A percentile compares a stretch with the other conserved stretches of the same genome.
Conservation (phyloP, 2,113 vertebrate genomes). For the Rissa tridactyla region DNA sequence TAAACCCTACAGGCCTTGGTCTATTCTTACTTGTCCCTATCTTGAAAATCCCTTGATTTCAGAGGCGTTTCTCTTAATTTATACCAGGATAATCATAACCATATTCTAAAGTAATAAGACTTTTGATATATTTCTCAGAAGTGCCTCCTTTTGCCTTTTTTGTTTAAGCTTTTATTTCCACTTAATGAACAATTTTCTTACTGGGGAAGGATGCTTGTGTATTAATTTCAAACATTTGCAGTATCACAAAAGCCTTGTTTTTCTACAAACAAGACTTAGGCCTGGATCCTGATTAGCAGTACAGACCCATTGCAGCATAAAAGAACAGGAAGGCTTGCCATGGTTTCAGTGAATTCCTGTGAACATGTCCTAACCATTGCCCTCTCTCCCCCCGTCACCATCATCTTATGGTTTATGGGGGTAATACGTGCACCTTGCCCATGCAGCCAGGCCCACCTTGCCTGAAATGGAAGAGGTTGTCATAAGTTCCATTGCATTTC, state of each 20-base stretch:
- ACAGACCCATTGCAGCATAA: not conserved
- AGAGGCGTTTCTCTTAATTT: constrained; percentile 45
- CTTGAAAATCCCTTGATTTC: constrained; percentile 39
- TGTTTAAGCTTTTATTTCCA: constrained; percentile 25
- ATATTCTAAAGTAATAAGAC: constrained; percentile 34
- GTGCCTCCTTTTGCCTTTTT: constrained; percentile 31
- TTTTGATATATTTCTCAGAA: constrained; percentile 36
- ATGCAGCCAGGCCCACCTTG: not conserved
- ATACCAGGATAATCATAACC: constrained; percentile 46
- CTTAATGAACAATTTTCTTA: constrained; percentile 37
- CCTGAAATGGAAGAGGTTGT: not conserved
- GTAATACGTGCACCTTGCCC: not conserved
- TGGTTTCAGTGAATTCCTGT: not conserved
- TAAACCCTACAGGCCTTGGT: not conserved
- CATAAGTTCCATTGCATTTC: not conserved
- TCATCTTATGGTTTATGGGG: not conserved
- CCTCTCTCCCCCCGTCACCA: not conserved
- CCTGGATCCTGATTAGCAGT: not conserved
- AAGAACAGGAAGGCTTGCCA: not conserved
- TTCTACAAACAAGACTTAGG: not conserved
- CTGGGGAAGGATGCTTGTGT: not conserved
- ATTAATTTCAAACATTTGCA: not conserved
- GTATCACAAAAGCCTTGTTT: not conserved
- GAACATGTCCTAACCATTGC: not conserved
- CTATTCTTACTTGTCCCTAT: not conserved